phyloP scores from a whole-genome alignment of 2,888 invertebrate species.

The Anoncus sp. region DNA sequence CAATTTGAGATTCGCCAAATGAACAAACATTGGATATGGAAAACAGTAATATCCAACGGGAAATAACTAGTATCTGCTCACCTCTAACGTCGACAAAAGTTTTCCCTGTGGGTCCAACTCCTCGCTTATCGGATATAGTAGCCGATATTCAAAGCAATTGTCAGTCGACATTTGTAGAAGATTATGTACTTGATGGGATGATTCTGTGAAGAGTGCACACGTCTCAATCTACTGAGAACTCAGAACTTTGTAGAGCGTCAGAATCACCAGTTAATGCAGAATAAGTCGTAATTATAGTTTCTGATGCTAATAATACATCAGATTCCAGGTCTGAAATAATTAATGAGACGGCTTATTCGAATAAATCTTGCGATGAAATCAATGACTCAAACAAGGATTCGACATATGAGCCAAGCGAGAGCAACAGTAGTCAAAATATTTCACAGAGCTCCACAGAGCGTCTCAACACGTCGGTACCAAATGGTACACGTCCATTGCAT shows the following conservation, averaged over 20 bases:
- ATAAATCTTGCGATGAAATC: background rate
- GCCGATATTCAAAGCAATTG: background rate
- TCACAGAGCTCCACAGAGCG: background rate
- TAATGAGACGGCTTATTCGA: constrained; percentile 1
- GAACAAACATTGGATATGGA: background rate
- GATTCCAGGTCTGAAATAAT: too few relatives aligned
- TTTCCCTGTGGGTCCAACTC: background rate
- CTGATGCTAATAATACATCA: too few relatives aligned
- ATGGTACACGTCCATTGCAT: background rate
- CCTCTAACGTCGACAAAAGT: background rate
- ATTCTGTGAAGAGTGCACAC: background rate
- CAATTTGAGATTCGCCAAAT: background rate
- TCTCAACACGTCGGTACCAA: background rate
- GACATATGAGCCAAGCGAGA: background rate
- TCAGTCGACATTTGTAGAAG: background rate
- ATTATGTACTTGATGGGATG: background rate
- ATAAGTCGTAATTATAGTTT: too few relatives aligned
- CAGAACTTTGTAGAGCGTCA: too few relatives aligned
- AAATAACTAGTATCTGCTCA: background rate
- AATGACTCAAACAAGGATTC: background rate
- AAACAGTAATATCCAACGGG: background rate
- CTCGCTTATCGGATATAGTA: background rate
- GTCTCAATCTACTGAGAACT: background rate
- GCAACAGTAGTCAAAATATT: background rate
- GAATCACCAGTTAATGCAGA: too few relatives aligned